A percentile compares a stretch with the other conserved stretches of the same genome.
These are phyloP conservation scores for Neodiprion pinetum DNA, from an alignment of 1,140 invertebrate genomes.

Conservation along the genomic window DNA sequence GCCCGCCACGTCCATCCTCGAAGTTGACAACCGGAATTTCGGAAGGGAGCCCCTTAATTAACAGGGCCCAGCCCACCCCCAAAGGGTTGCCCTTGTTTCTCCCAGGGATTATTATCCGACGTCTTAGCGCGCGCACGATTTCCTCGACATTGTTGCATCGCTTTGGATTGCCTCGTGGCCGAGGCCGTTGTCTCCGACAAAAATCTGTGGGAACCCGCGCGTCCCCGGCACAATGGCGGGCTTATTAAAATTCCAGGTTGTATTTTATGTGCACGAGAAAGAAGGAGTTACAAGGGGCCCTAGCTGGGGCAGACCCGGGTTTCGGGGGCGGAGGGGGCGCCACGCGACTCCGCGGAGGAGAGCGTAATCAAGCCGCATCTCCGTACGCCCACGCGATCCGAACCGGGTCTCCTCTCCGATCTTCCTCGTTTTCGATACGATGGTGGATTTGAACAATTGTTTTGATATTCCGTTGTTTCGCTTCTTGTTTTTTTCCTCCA, in stretches of 20 bases:
- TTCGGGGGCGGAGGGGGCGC: slow-evolving; percentile 36
- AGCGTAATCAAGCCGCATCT: slow-evolving; percentile 45
- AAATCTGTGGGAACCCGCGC: slow-evolving; percentile 47
- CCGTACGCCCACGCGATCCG: slow-evolving; percentile 48
- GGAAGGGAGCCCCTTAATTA: too few relatives aligned
- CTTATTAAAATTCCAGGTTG: slow-evolving; percentile 54
- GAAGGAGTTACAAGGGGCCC: slow-evolving; percentile 1
- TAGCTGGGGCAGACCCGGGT: slow-evolving; percentile 29
- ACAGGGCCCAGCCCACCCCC: too few relatives aligned
- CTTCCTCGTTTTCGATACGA: not conserved
- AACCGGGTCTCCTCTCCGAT: slow-evolving; percentile 7
- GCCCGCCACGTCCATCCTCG: too few relatives aligned
- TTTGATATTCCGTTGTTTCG: not conserved
- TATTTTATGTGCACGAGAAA: slow-evolving; percentile 45
- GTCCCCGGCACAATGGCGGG: slow-evolving; percentile 44
- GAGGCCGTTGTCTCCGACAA: slow-evolving; percentile 23
- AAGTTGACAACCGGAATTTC: too few relatives aligned
- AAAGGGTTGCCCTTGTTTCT: not conserved
- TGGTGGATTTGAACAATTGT: not conserved
- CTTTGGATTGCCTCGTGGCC: not conserved
- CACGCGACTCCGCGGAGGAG: slow-evolving; percentile 43
- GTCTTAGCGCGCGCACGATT: not conserved
- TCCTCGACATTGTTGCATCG: not conserved
- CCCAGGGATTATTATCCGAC: not conserved
- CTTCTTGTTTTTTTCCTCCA: not conserved